These are phyloP conservation scores for Halichoeres trimaculatus DNA, from an alignment of 2,113 vertebrate genomes.

Conservation along the genomic window DNA sequence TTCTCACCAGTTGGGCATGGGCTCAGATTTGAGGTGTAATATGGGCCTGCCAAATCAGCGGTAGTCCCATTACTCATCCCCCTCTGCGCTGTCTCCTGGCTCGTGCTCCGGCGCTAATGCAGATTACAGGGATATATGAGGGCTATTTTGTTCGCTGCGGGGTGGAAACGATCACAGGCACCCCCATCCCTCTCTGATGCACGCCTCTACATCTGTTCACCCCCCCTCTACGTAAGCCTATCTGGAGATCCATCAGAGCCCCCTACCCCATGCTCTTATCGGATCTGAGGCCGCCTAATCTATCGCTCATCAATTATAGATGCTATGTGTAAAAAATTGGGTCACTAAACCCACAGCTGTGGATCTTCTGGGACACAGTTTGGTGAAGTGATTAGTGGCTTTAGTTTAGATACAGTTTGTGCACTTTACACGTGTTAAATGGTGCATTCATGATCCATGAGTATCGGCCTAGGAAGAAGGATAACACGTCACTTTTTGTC, in stretches of 20 bases:
- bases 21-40: slow-evolving; percentile 75
- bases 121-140: slow-evolving; percentile 83
- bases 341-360: slow-evolving; percentile 64
- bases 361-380: slow-evolving; percentile 64
- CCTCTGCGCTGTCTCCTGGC: slow-evolving; percentile 77
- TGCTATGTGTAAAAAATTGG: slow-evolving; percentile 63
- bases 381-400: slow-evolving; percentile 66
- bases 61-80: slow-evolving; percentile 79
- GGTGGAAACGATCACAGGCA: slow-evolving; percentile 78
- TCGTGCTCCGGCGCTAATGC: slow-evolving; percentile 76
- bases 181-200: slow-evolving; percentile 76
- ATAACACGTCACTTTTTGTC: slow-evolving; percentile 24
- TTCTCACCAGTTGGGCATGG: slow-evolving; percentile 69
- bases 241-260: slow-evolving; percentile 76
- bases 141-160: slow-evolving; percentile 82
- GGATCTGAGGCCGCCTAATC: slow-evolving; percentile 62
- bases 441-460: slow-evolving; percentile 55
- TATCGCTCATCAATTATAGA: slow-evolving; percentile 76
- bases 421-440: slow-evolving; percentile 53
- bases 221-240: slow-evolving; percentile 45
- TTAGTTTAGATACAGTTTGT: slow-evolving; percentile 57
- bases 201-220: slow-evolving; percentile 77
- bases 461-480: slow-evolving; percentile 25
- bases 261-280: slow-evolving; percentile 55
- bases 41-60: slow-evolving; percentile 76